Base-by-base conservation (phyloP, 2,797 vertebrate genomes). In the Hoplostethus atlanticus region DNA sequence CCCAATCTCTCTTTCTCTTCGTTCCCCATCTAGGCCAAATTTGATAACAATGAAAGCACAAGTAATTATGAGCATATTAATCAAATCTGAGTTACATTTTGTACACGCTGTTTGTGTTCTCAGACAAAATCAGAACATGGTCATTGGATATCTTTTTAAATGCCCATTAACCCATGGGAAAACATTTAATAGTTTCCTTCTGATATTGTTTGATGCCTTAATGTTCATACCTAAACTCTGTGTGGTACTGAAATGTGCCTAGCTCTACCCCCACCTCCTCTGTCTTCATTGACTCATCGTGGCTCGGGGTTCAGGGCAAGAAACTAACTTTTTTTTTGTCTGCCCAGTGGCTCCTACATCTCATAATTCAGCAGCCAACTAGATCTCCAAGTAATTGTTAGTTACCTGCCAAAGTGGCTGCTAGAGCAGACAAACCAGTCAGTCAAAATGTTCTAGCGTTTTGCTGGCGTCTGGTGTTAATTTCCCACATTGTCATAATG, bases 341-440 rank as follows among this genome's bases (percentile, higher is more conserved):
- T 38, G 46, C 54, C 50, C 28, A 58, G 52, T 42, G 53, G 48
- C 28, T 34, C 6, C 4, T 34, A 34, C 34, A 0, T 10, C 58
- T 54, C 52, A 17, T 80, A 77, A 13, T 77, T 52, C 16, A 25
- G 44, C 7, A 0, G 38, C 61, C 11, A 15, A 25, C 5, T 55
- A 21, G 74, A 83, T 78, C 79, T 73, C 76, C 68, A 46, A 50
- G 11, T 15, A n/a, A 21, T 70, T 34, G 62, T 75, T 72, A 56
- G 30, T 71, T 67, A n/a, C 57, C 56, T 51, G 59, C 28, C 38
- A 65, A 11, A 69, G 9, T 7, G 38, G 6, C 38, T 40, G 38
- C 3, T 40, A 7, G 65, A 36, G 68, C 51, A 62, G 51, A 76
- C 64, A 40, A 4, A 3, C 15, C 15, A 11, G 6, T 9, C 40